Evolutionary conservation across 2,888 invertebrate genomes (phyloP).

Genomic region (Cordilura impudica): DNA sequence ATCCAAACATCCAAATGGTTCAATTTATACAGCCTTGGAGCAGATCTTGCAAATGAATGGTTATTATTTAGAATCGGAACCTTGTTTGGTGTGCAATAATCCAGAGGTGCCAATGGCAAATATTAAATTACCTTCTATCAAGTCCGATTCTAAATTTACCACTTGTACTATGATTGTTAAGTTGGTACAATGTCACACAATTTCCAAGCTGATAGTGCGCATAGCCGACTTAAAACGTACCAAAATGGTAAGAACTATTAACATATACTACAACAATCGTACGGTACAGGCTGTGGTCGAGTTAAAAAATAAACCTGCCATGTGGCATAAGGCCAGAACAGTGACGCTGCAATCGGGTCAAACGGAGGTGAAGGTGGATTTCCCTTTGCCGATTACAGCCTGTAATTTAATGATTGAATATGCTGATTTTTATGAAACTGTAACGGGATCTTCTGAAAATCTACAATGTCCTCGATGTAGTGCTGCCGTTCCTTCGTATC

Average conservation of each 20-base stretch:
- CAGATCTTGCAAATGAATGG: constrained; percentile 98
- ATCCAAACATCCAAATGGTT: constrained; percentile 95
- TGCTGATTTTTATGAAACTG: constrained; percentile 97
- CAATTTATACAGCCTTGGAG: constrained; percentile 92
- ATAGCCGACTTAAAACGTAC: constrained; percentile 97
- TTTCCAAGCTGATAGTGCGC: constrained; percentile 94
- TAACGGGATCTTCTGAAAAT: constrained; percentile 92
- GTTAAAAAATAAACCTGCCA: constrained; percentile 95
- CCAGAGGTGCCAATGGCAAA: constrained; percentile 95
- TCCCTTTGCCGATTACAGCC: constrained; percentile 96
- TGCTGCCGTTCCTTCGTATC: constrained; percentile 97
- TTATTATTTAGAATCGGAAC: constrained; percentile 97
- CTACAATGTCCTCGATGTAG: constrained; percentile 97
- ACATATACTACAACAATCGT: constrained; percentile 97
- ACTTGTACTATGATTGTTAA: constrained; percentile 99
- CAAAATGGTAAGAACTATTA: constrained; percentile 97
- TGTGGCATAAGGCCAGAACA: constrained; percentile 98
- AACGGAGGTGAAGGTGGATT: constrained; percentile 97
- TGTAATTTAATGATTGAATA: constrained; percentile 99
- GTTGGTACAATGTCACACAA: constrained; percentile 95
- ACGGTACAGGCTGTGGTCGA: constrained; percentile 98
- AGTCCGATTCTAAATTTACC: constrained; percentile 97
- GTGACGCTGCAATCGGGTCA: constrained; percentile 93
- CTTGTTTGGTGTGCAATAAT: constrained; percentile 98
- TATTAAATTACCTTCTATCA: constrained; percentile 94